Evolutionary conservation across 2,888 invertebrate species (phyloP).

Genomic region (Prosopocoilus inquinatus): DNA sequence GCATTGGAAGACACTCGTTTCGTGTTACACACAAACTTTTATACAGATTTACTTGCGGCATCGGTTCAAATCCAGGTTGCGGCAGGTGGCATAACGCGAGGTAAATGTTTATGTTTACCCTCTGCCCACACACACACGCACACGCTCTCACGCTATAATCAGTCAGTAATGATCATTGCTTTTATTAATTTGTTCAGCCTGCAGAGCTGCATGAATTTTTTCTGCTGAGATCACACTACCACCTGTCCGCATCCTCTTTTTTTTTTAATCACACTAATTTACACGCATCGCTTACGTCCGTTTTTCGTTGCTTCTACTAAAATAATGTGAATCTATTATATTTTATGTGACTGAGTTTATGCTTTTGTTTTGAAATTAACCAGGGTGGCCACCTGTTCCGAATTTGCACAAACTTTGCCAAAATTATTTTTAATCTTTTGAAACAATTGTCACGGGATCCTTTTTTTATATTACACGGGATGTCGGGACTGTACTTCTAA

Average conservation of each 20-base stretch:
- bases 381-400: no score
- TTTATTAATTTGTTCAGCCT: neutral
- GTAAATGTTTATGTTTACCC: slow-evolving; percentile 40
- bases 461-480: no score
- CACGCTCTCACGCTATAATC: neutral
- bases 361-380: no score
- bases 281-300: neutral
- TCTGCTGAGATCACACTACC: slow-evolving; percentile 1
- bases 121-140: slow-evolving; percentile 15
- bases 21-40: slow-evolving; percentile 35
- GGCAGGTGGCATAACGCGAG: slow-evolving; percentile 48
- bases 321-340: no score
- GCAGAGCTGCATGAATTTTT: slow-evolving; percentile 12
- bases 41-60: slow-evolving; percentile 24
- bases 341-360: no score
- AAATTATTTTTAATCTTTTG: no score
- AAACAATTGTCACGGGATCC: no score
- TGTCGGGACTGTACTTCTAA: no score
- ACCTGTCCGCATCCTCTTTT: slow-evolving; percentile 21
- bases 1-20: slow-evolving; percentile 37
- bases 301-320: no score
- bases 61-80: slow-evolving; percentile 41
- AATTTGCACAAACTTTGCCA: no score
- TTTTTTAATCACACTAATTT: slow-evolving; percentile 5
- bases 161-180: neutral